Evolutionary conservation across 2,797 vertebrate species (phyloP).

Genomic region (Apogon talboti): DNA sequence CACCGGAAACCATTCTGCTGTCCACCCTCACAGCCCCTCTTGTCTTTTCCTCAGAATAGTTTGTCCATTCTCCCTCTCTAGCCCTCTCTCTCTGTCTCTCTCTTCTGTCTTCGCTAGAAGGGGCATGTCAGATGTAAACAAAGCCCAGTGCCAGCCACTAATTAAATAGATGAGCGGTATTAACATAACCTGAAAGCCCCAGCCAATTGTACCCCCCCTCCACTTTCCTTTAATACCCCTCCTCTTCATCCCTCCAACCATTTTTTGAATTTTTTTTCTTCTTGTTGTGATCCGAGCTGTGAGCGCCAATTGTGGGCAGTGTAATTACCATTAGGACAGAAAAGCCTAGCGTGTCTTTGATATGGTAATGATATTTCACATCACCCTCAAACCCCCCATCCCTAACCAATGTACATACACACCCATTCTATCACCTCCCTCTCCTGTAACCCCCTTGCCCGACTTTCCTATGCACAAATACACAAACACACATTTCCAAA

Average conservation of each 20-base stretch:
- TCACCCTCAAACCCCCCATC: conserved; percentile 64
- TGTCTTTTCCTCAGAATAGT: conserved; percentile 38
- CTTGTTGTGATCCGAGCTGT: conserved; percentile 91
- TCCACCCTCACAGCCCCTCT: conserved; percentile 36
- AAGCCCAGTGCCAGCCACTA: conserved; percentile 82
- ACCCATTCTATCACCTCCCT: conserved; percentile 47
- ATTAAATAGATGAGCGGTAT: conserved; percentile 90
- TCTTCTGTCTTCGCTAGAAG: conserved; percentile 71
- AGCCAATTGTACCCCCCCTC: conserved; percentile 83
- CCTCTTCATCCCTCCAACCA: conserved; percentile 72
- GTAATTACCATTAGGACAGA: conserved; percentile 97
- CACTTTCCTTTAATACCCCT: conserved; percentile 74
- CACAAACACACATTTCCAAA: conserved; percentile 70
- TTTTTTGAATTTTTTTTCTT: conserved; percentile 66
- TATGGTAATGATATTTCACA: conserved; percentile 95
- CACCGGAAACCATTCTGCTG: conserved; percentile 39
- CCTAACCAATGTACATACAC: conserved; percentile 45
- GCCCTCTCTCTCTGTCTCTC: conserved; percentile 40
- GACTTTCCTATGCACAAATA: conserved; percentile 24
- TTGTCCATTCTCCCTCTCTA: conserved; percentile 31
- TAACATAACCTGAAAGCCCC: conserved; percentile 91
- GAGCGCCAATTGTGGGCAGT: conserved; percentile 93
- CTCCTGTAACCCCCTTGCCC: conserved; percentile 64
- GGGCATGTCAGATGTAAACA: conserved; percentile 86
- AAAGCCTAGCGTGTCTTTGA: conserved; percentile 93